A percentile compares a stretch with the other conserved stretches of the same genome.
These are phyloP conservation scores for Herpetotheres cachinnans DNA, from an alignment of 2,113 vertebrate genomes.

Conservation along the genomic window DNA sequence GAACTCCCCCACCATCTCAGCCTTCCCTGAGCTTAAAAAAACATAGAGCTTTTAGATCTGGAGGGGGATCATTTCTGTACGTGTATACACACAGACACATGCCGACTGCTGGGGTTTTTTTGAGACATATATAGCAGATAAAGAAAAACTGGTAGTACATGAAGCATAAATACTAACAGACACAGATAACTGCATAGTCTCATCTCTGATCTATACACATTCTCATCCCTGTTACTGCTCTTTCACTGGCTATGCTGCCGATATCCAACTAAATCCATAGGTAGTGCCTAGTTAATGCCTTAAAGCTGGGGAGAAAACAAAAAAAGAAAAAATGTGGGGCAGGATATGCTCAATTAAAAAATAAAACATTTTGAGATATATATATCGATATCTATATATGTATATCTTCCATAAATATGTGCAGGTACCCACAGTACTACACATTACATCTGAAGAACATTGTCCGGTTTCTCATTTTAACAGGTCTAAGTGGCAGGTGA, in stretches of 20 bases:
- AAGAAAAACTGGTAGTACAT: not conserved
- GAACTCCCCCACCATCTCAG: not conserved
- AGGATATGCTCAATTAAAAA: not conserved
- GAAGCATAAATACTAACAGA: not conserved
- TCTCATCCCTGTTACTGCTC: not conserved
- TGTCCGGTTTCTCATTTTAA: not conserved
- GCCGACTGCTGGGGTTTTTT: no score
- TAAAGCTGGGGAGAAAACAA: not conserved
- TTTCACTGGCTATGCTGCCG: not conserved
- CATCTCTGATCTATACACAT: not conserved
- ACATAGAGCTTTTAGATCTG: not conserved
- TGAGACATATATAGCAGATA: no score
- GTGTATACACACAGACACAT: not conserved
- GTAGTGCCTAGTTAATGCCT: not conserved
- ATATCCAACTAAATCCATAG: not conserved
- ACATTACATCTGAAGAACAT: not conserved
- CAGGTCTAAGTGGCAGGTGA: not conserved
- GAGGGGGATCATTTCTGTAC: not conserved
- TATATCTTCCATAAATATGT: not conserved
- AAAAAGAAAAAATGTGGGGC: rapidly evolving
- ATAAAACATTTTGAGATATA: no score
- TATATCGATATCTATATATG: no score
- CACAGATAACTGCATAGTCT: not conserved
- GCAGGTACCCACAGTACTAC: not conserved
- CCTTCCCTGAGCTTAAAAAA: not conserved